phyloP scores from a whole-genome alignment of 64 coral and sea anemone genomes.

The Porites lutea region DNA sequence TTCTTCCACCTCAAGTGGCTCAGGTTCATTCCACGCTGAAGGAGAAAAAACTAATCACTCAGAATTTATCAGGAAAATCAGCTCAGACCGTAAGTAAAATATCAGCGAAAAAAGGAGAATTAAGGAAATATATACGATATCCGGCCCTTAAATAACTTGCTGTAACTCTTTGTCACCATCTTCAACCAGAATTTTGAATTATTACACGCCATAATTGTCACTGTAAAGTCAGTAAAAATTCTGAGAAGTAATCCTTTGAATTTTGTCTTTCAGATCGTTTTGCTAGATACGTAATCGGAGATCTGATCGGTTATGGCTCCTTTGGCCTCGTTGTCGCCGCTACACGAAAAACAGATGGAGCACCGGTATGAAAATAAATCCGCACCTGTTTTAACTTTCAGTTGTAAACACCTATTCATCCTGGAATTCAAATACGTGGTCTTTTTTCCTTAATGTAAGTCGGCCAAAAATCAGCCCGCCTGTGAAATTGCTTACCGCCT shows the following conservation, averaged over 20 bases:
- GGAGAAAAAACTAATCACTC: neutral
- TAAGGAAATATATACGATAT: too few relatives aligned
- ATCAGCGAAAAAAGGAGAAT: neutral
- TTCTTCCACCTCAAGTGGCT: conserved; percentile 7
- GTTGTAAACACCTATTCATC: too few relatives aligned
- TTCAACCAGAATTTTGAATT: too few relatives aligned
- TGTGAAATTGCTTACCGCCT: too few relatives aligned
- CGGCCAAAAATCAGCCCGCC: too few relatives aligned
- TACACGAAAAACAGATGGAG: neutral
- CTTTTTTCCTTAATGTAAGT: too few relatives aligned
- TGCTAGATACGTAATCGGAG: neutral
- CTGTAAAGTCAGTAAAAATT: neutral
- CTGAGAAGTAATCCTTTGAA: too few relatives aligned
- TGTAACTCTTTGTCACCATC: too few relatives aligned
- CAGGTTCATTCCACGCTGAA: neutral
- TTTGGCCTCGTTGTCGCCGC: conserved; percentile 24
- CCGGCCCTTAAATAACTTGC: too few relatives aligned
- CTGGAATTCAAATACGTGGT: too few relatives aligned
- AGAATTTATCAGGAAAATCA: conserved; percentile 36
- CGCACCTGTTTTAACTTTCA: too few relatives aligned
- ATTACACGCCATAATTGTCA: too few relatives aligned
- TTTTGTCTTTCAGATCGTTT: conserved; percentile 8
- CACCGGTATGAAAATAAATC: neutral
- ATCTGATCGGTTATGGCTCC: conserved; percentile 30
- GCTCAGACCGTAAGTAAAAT: neutral